phyloP scores from a whole-genome alignment of 2,113 vertebrate genomes.

The Plectropomus leopardus region DNA sequence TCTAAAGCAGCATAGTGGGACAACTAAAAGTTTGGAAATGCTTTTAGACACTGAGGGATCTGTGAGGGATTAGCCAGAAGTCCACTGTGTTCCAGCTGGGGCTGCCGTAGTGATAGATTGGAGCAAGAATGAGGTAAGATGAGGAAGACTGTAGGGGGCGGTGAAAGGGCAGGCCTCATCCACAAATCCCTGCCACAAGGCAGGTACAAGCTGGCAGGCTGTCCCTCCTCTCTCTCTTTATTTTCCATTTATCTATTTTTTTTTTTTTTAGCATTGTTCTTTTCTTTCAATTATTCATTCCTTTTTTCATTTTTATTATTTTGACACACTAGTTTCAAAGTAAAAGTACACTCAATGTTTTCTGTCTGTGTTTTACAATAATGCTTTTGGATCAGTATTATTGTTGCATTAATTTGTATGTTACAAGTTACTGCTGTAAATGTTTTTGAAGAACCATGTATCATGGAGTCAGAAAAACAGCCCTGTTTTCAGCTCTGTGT shows the following conservation, averaged over 20 bases:
- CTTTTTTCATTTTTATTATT: background rate
- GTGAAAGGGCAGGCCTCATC: constrained; percentile 5
- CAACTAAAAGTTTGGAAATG: background rate
- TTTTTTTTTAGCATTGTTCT: background rate
- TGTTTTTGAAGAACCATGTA: no score
- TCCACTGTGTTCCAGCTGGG: constrained; percentile 13
- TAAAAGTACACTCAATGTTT: background rate
- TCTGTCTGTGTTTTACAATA: no score
- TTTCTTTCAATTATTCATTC: background rate
- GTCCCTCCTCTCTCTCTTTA: background rate
- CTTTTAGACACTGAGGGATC: background rate
- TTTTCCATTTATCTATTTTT: background rate
- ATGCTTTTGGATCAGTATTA: no score
- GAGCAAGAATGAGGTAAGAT: constrained; percentile 19
- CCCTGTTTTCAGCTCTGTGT: no score
- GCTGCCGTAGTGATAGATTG: constrained; percentile 33
- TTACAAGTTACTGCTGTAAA: no score
- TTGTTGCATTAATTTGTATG: no score
- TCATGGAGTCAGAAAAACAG: no score
- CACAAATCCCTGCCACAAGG: constrained; percentile 21
- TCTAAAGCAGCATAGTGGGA: background rate
- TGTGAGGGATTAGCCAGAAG: constrained; percentile 1
- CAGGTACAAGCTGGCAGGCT: background rate
- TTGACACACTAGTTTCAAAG: background rate
- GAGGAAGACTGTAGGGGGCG: constrained; percentile 1